phyloP scores from a whole-genome alignment of 1,140 invertebrate species.

The Drosophila tsacasi region DNA sequence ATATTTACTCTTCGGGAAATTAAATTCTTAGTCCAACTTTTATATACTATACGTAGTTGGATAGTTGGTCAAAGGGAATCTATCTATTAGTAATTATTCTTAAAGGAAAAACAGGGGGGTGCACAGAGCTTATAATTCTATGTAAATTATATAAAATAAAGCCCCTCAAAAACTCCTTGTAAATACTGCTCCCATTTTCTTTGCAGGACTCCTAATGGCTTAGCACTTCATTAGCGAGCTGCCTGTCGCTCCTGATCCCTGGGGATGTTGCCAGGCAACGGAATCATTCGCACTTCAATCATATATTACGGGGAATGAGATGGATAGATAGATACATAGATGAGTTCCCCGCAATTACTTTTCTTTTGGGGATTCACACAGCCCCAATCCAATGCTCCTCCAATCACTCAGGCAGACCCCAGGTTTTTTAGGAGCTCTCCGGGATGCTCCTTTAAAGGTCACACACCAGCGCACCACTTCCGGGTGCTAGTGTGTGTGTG shows the following conservation, averaged over 20 bases:
- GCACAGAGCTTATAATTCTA: not conserved
- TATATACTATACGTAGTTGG: not conserved
- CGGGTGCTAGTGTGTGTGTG: not conserved
- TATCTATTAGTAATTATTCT: not conserved
- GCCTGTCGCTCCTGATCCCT: slow-evolving; percentile 8
- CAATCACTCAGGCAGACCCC: slow-evolving; percentile 35
- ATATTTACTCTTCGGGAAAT: slow-evolving; percentile 10
- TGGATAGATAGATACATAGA: no score
- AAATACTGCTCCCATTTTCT: not conserved
- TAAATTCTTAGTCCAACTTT: slow-evolving; percentile 6
- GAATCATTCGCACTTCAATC: slow-evolving; percentile 41
- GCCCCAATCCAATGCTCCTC: not conserved
- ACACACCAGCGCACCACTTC: slow-evolving; percentile 17
- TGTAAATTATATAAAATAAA: not conserved
- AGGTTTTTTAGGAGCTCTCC: not conserved
- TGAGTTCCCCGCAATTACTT: slow-evolving; percentile 11
- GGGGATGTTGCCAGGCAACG: not conserved
- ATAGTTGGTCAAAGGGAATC: slow-evolving; percentile 1
- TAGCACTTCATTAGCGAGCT: slow-evolving; percentile 39
- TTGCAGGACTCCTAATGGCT: slow-evolving; percentile 25
- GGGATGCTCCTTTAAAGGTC: slow-evolving; percentile 8
- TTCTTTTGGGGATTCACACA: slow-evolving; percentile 1
- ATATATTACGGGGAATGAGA: not conserved
- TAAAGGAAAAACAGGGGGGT: not conserved
- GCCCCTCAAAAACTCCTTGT: not conserved